Evolutionary conservation across 2,113 vertebrate genomes (phyloP), one percentile per base, ranked within the genome.

Genomic region (Pterocles burchelli): DNA sequence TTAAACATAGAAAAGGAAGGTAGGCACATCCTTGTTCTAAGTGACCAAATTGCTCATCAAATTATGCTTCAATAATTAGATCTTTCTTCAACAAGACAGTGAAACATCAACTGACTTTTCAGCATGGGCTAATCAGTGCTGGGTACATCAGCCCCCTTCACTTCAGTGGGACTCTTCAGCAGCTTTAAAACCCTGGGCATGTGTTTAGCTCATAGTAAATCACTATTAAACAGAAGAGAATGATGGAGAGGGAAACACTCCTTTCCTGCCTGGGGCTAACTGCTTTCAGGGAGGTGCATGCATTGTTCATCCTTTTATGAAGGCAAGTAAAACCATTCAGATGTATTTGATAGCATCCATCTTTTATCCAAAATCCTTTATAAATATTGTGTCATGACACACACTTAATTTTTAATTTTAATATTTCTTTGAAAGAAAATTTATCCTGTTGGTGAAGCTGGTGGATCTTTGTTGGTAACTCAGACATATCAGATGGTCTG

Each of bases 241-340:
- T 75, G 85, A 78, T 48, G 19, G 52, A 92, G 52, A 67, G 52
- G 79, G 61, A 84, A 90, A 96, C 96, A 74, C 73, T 75, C 61
- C 85, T 90, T 90, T 86, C 43, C 65, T 93, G 68, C 83, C 88
- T 71, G 20, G n/a, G 68, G 82, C 85, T 90, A 92, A 71, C 59
- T 71, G 36, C 51, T 90, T 94, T 77, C 78, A 90, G 63, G 88
- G 75, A 96, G 52, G 59, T 74, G 18, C 51, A 20, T 45, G 33
- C 21, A 74, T 38, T 0, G 1, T 41, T 93, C 72, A 52, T 66
- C 33, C 75, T 80, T 92, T 93, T 90, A 67, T 86, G 80, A 90
- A 52, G 54, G 55, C 41, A 92, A 93, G 49, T 87, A 92, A 97
- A 96, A 73, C 84, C 72, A 88, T 90, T 94, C 88, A 90, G 79